A percentile compares a stretch with the other conserved stretches of the same genome.
Conservation (phyloP, 1,140 invertebrate species). For the Bombus soroeensis region DNA sequence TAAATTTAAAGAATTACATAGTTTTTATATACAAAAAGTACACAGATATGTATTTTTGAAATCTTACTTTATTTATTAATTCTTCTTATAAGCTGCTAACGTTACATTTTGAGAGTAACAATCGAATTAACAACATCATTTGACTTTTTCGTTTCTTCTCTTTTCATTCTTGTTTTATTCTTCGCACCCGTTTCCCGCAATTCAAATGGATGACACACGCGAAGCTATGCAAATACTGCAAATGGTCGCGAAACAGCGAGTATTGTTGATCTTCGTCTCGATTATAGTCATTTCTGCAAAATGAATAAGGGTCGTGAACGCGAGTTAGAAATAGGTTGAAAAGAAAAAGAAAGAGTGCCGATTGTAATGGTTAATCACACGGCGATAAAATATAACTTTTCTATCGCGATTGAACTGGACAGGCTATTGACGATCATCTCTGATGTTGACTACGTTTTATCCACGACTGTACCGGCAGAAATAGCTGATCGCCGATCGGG, state of each 20-base stretch:
- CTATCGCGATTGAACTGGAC: neutral
- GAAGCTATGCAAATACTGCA: neutral
- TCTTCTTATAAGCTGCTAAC: too few relatives aligned
- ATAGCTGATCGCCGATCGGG: slow-evolving; percentile 60
- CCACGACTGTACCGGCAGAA: slow-evolving; percentile 65
- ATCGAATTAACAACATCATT: neutral
- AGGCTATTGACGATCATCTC: neutral
- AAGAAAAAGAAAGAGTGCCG: neutral
- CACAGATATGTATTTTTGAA: too few relatives aligned
- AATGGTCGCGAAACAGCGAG: neutral
- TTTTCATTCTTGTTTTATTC: neutral
- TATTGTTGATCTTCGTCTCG: neutral
- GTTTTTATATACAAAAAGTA: too few relatives aligned
- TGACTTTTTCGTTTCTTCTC: neutral
- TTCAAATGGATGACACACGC: neutral
- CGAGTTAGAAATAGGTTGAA: too few relatives aligned
- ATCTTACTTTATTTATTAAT: too few relatives aligned
- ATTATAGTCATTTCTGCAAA: neutral
- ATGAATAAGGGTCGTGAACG: neutral
- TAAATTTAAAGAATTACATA: too few relatives aligned
- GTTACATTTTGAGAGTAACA: neutral
- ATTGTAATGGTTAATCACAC: neutral
- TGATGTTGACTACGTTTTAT: slow-evolving; percentile 32
- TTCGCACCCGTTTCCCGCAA: neutral
- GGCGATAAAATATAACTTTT: slow-evolving; percentile 51